These are phyloP conservation scores for Apodemia zela DNA, from an alignment of 2,888 invertebrate species.

Conservation along the genomic window DNA sequence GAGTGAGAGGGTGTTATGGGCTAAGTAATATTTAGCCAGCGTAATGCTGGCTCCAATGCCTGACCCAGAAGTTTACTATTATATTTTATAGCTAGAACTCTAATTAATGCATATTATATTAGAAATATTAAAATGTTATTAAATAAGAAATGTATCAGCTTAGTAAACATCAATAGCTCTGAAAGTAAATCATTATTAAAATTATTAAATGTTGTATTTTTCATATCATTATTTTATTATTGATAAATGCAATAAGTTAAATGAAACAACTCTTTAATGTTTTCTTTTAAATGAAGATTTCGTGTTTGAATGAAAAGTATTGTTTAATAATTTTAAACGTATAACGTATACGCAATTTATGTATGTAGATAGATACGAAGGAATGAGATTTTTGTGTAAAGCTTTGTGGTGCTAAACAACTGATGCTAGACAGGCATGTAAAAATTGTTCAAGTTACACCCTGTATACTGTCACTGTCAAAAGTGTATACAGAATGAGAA, in stretches of 20 bases:
- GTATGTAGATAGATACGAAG: constrained; percentile 10
- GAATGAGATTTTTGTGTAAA: constrained; percentile 30
- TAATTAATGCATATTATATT: constrained; percentile 78
- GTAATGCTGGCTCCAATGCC: constrained; percentile 51
- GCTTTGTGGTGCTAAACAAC: constrained; percentile 63
- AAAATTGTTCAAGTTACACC: constrained; percentile 2
- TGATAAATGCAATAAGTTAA: constrained; percentile 2
- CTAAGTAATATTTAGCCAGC: constrained; percentile 46
- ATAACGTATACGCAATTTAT: constrained; percentile 25
- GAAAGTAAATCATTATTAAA: constrained; percentile 78
- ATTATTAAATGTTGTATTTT: constrained; percentile 76
- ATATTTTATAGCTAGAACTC: constrained; percentile 79
- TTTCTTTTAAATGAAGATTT: constrained; percentile 12
- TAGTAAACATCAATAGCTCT: constrained; percentile 81
- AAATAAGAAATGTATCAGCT: constrained; percentile 79
- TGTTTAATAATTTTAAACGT: constrained; percentile 18
- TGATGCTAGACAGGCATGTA: constrained; percentile 27
- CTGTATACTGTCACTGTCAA: constrained; percentile 11
- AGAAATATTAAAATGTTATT: constrained; percentile 77
- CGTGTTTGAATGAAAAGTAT: constrained; percentile 20
- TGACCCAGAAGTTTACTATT: constrained; percentile 66
- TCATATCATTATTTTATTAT: constrained; percentile 35
- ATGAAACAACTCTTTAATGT: background rate
- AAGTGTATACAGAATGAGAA: constrained; percentile 29
- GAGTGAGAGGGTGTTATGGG: constrained; percentile 42